Evolutionary conservation across 2,113 vertebrate species (phyloP).

Genomic region (Electrona antarctica): DNA sequence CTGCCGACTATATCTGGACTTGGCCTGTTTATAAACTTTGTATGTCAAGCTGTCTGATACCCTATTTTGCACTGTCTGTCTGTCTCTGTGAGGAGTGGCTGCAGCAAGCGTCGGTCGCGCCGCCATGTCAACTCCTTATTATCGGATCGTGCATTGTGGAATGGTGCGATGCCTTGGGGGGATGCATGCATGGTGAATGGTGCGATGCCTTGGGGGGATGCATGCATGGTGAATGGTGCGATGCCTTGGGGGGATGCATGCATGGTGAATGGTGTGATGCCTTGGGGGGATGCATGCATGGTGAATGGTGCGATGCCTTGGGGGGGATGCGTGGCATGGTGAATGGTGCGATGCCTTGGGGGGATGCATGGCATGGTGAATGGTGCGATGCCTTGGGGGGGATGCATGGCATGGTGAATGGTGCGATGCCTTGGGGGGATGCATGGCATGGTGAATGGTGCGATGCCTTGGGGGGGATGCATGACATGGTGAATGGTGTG

Average conservation of each 20-base stretch:
- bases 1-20: too few relatives aligned
- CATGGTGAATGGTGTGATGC: constrained; percentile 42
- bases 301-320: constrained; percentile 61
- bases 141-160: too few relatives aligned
- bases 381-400: constrained; percentile 60
- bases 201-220: constrained; percentile 65
- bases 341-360: constrained; percentile 52
- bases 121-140: too few relatives aligned
- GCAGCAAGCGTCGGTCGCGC: too few relatives aligned
- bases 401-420: constrained; percentile 62
- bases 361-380: too few relatives aligned
- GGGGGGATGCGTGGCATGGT: constrained; percentile 65
- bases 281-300: constrained; percentile 64
- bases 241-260: too few relatives aligned
- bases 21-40: too few relatives aligned
- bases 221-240: constrained; percentile 57
- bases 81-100: too few relatives aligned
- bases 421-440: constrained; percentile 63
- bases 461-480: too few relatives aligned
- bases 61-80: too few relatives aligned
- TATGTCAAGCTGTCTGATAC: too few relatives aligned
- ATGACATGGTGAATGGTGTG: constrained; percentile 23
- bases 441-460: constrained; percentile 57
- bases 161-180: constrained; percentile 58
- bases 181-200: constrained; percentile 60